These are phyloP conservation scores for Melanophora roralis DNA, from an alignment of 2,888 invertebrate genomes.

Conservation along the genomic window DNA sequence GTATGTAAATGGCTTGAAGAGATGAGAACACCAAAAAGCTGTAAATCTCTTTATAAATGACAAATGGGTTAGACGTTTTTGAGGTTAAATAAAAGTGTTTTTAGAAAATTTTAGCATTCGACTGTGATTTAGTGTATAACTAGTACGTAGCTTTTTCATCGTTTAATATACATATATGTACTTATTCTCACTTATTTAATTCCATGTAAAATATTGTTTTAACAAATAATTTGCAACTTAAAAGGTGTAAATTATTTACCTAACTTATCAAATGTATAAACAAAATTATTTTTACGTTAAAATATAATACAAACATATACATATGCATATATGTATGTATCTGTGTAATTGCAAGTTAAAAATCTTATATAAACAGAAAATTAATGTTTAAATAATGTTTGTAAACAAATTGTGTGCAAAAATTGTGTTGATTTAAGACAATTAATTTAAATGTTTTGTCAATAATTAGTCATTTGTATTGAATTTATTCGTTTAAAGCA, in stretches of 20 bases:
- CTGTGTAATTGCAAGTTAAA: no score
- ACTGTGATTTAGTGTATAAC: constrained; percentile 23
- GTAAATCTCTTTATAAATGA: constrained; percentile 24
- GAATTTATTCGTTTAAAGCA: no score
- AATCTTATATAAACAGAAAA: no score
- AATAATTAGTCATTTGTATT: no score
- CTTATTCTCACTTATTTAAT: background rate
- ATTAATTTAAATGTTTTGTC: no score
- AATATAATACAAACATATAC: no score
- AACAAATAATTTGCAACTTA: constrained; percentile 11
- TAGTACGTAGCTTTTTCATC: background rate
- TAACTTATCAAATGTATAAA: background rate
- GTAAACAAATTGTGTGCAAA: no score
- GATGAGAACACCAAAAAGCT: background rate
- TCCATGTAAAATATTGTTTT: constrained; percentile 27
- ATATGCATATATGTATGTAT: no score
- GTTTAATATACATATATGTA: constrained; percentile 4
- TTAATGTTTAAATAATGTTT: no score
- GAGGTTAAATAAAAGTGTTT: constrained; percentile 21
- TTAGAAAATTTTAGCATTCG: constrained; percentile 32
- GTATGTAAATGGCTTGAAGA: background rate
- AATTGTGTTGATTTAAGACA: no score
- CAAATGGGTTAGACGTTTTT: background rate
- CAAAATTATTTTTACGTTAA: background rate
- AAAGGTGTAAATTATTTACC: background rate